Conservation (phyloP, 2,888 invertebrate genomes). For the Caradrina kadenii region DNA sequence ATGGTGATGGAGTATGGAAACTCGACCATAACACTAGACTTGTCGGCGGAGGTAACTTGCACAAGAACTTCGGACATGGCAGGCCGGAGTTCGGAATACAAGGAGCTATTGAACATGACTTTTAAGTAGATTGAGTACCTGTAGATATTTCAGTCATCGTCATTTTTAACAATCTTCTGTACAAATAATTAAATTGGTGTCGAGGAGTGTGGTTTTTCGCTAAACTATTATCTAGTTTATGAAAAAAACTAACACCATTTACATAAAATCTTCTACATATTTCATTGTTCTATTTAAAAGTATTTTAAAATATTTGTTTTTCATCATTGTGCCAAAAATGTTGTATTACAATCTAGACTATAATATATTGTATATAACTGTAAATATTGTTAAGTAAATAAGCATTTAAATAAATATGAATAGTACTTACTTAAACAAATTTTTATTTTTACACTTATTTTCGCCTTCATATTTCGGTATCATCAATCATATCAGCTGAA, state of each 20-base stretch:
- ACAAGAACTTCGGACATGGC: conserved; percentile 67
- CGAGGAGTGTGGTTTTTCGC: too few relatives aligned
- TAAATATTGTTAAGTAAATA: conserved; percentile 14
- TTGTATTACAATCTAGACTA: neutral
- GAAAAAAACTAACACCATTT: neutral
- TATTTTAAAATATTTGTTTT: neutral
- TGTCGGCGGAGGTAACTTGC: conserved; percentile 69
- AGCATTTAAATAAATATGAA: neutral
- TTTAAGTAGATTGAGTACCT: conserved; percentile 14
- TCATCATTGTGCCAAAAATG: neutral
- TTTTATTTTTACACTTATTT: neutral
- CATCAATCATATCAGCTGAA: too few relatives aligned
- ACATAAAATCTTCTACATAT: neutral
- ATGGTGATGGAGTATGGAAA: conserved; percentile 74
- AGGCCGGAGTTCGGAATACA: conserved; percentile 70
- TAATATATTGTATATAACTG: neutral
- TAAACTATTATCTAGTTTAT: too few relatives aligned
- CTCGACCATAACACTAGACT: conserved; percentile 72
- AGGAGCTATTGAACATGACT: conserved; percentile 67
- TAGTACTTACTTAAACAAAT: neutral
- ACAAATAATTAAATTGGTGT: too few relatives aligned
- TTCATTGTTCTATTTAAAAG: neutral
- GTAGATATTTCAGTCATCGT: neutral
- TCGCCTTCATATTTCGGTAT: neutral
- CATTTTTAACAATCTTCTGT: neutral